phyloP scores from a whole-genome alignment of 2,113 vertebrate species.

The Heterochromis multidens region DNA sequence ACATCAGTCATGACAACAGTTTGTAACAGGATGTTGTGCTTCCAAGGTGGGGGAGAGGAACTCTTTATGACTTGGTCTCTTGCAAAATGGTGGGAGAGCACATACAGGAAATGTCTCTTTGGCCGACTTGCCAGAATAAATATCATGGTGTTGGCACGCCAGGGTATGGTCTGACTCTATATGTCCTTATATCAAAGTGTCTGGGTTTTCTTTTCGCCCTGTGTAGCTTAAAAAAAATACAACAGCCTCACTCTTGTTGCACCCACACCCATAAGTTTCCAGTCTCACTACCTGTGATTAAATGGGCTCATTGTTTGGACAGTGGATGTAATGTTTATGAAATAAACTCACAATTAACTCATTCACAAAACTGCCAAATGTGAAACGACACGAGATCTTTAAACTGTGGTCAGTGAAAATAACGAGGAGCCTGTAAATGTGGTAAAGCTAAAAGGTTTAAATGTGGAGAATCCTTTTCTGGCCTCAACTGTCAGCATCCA shows the following conservation, averaged over 20 bases:
- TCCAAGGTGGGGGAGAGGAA: not conserved
- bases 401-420: not conserved
- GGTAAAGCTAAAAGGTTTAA: not conserved
- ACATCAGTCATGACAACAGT: not conserved
- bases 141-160: conserved; percentile 38
- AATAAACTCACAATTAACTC: not conserved
- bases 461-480: conserved; percentile 16
- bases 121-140: conserved; percentile 43
- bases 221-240: not conserved
- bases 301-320: not conserved
- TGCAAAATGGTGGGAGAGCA: conserved; percentile 26
- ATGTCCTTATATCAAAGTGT: conserved; percentile 2
- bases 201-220: not conserved
- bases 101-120: conserved; percentile 55
- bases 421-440: not conserved
- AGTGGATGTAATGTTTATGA: not conserved
- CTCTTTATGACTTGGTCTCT: not conserved
- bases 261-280: not conserved
- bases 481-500: conserved; percentile 10
- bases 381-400: not conserved
- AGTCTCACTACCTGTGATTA: not conserved
- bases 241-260: not conserved
- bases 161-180: not conserved
- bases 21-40: not conserved
- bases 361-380: not conserved